Conservation (phyloP, 2,113 vertebrate genomes). For the Vidua chalybeata region DNA sequence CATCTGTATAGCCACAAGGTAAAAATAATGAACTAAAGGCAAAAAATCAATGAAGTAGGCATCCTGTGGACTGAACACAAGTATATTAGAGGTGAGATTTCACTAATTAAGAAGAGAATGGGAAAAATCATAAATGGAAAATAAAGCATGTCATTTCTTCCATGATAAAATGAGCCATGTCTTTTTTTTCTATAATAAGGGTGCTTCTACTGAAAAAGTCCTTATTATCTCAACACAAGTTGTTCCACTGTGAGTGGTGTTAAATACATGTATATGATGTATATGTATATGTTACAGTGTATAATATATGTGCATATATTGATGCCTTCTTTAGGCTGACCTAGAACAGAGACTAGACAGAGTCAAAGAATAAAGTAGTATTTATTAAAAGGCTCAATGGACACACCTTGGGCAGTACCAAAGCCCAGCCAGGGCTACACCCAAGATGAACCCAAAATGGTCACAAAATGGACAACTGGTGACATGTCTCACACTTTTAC, state of each 20-base stretch:
- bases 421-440: not conserved
- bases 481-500: not conserved
- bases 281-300: not conserved
- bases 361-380: not conserved
- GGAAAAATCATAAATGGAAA: not conserved
- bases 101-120: not conserved
- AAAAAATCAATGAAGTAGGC: conserved; percentile 64
- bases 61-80: conserved; percentile 56
- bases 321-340: not conserved
- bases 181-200: not conserved
- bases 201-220: not conserved
- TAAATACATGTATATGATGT: not conserved
- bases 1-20: conserved; percentile 41
- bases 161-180: not conserved
- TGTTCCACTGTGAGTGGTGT: not conserved
- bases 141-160: not conserved
- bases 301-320: not conserved
- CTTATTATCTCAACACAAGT: not conserved
- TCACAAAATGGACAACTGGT: not conserved
- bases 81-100: conserved; percentile 26
- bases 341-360: not conserved
- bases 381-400: not conserved
- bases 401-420: not conserved
- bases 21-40: conserved; percentile 70
- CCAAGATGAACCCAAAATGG: not conserved